phyloP scores from a whole-genome alignment of 1,140 invertebrate genomes.

The Cepaea nemoralis region DNA sequence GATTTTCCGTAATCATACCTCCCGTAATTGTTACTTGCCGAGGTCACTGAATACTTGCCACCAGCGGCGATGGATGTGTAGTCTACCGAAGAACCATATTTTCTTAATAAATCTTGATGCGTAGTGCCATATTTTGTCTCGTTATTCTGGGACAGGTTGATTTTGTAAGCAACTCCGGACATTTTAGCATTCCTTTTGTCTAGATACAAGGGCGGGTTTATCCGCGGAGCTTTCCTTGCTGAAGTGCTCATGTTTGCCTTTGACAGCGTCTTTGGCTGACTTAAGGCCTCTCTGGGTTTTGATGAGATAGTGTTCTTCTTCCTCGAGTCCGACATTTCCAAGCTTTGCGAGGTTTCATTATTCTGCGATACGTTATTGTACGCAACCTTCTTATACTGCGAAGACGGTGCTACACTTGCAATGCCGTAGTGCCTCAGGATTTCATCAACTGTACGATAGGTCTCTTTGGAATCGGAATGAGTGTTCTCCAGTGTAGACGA shows the following conservation, averaged over 20 bases:
- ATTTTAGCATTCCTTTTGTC: background rate
- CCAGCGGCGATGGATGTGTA: background rate
- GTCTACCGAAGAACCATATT: background rate
- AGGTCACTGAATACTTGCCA: background rate
- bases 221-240: background rate
- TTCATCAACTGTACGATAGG: background rate
- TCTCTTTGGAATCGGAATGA: background rate
- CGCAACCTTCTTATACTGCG: background rate
- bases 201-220: background rate
- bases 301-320: background rate
- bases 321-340: background rate
- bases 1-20: conserved; percentile 1
- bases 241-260: background rate
- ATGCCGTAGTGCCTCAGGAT: background rate
- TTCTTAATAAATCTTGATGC: background rate
- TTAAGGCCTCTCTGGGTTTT: background rate
- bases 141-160: background rate
- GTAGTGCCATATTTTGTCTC: background rate
- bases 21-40: background rate
- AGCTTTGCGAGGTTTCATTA: background rate
- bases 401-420: background rate
- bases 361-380: background rate
- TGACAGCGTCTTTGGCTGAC: background rate
- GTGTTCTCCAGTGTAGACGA: background rate
- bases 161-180: background rate